Percentiles rank a stretch among this genome's conserved stretches.
These are phyloP conservation scores for Choreutis nemorana DNA, from an alignment of 2,888 invertebrate genomes.

Conservation along the genomic window DNA sequence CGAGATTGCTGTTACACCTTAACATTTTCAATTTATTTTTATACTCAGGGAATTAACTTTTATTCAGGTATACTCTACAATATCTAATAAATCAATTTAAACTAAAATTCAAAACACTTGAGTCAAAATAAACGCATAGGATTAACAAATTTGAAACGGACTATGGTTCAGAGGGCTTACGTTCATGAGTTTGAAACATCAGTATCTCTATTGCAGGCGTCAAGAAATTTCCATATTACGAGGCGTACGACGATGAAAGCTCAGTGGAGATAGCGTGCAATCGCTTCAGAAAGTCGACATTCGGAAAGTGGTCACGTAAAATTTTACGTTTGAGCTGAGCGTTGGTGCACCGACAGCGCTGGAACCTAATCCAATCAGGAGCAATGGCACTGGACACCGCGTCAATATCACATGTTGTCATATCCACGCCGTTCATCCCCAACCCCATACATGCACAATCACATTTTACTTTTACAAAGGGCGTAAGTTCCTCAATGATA, in stretches of 20 bases:
- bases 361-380: slow-evolving; percentile 60
- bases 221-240: slow-evolving; percentile 47
- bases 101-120: too few relatives aligned
- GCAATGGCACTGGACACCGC: slow-evolving; percentile 49
- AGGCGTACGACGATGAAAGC: slow-evolving; percentile 34
- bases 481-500: too few relatives aligned
- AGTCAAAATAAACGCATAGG: too few relatives aligned
- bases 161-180: slow-evolving; percentile 14
- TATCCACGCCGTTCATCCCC: slow-evolving; percentile 15
- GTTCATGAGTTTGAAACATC: slow-evolving; percentile 19
- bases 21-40: too few relatives aligned
- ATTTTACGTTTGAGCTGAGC: slow-evolving; percentile 59
- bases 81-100: too few relatives aligned
- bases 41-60: too few relatives aligned
- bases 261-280: slow-evolving; percentile 35
- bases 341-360: slow-evolving; percentile 47
- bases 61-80: too few relatives aligned
- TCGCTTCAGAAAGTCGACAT: slow-evolving; percentile 46
- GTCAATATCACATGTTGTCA: slow-evolving; percentile 51
- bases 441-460: neutral
- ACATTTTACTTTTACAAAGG: neutral
- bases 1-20: too few relatives aligned
- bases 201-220: slow-evolving; percentile 28
- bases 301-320: slow-evolving; percentile 63
- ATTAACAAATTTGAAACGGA: slow-evolving; percentile 13